Conservation (phyloP, 2,888 invertebrate species). For the Polydrusus tereticollis region DNA sequence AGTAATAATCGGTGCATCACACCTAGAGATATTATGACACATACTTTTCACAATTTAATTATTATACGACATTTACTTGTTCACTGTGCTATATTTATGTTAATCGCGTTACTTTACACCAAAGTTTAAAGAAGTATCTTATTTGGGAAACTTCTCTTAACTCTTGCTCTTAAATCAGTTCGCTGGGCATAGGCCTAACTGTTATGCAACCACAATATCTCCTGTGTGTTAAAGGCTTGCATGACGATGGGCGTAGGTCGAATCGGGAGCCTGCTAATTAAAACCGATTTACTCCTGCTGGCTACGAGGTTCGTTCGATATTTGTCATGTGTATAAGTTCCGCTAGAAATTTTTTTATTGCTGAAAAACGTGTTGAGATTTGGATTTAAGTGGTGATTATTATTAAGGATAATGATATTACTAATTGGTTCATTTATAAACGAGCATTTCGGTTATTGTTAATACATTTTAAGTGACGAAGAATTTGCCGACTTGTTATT, state of each 20-base stretch:
- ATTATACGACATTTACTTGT: too few relatives aligned
- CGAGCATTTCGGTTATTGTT: background rate
- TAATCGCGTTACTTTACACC: too few relatives aligned
- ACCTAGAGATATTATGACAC: too few relatives aligned
- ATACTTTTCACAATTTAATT: too few relatives aligned
- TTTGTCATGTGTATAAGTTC: too few relatives aligned
- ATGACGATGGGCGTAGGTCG: background rate
- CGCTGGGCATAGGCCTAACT: background rate
- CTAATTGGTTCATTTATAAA: background rate
- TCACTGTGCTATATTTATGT: background rate
- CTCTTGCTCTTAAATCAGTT: background rate
- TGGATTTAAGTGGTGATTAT: constrained; percentile 12
- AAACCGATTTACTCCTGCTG: background rate
- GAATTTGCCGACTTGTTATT: background rate
- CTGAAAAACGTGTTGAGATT: background rate
- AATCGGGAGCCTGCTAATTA: background rate
- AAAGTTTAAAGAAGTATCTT: too few relatives aligned
- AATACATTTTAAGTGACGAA: background rate
- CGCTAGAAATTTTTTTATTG: background rate
- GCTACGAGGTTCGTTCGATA: background rate
- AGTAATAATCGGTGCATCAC: too few relatives aligned
- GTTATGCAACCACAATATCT: background rate
- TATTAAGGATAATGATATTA: constrained; percentile 3
- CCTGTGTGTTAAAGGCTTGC: background rate
- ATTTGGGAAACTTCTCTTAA: too few relatives aligned